Conservation (phyloP, 2,797 vertebrate species). For the Botia kubotai region DNA sequence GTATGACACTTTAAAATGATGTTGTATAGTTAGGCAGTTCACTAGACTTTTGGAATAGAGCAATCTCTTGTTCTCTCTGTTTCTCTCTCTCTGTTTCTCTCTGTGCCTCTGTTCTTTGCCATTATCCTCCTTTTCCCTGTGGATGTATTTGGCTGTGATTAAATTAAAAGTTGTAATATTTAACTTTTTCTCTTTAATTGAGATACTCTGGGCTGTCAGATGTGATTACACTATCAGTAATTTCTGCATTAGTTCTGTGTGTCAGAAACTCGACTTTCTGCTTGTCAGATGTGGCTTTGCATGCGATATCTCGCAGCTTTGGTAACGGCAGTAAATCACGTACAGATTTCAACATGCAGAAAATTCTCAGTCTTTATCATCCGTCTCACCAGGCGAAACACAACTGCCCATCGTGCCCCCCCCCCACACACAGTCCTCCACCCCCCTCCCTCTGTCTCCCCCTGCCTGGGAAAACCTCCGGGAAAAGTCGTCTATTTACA, state of each 20-base stretch:
- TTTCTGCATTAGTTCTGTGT: not conserved
- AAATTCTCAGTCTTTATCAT: constrained; percentile 13
- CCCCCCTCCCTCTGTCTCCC: constrained; percentile 60
- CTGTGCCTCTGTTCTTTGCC: not conserved
- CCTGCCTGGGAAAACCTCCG: constrained; percentile 84
- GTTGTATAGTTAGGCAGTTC: too few species aligned
- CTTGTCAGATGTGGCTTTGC: not conserved
- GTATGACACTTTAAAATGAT: too few species aligned
- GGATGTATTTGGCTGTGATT: not conserved
- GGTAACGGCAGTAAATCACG: not conserved
- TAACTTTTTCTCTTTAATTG: not conserved
- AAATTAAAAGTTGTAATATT: constrained; percentile 32
- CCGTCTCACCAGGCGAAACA: constrained; percentile 19
- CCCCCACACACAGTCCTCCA: constrained; percentile 13
- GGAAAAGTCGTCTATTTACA: constrained; percentile 80
- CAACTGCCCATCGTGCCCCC: constrained; percentile 28
- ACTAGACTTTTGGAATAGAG: too few species aligned
- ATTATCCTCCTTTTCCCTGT: not conserved
- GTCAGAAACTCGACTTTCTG: not conserved
- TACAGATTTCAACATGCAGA: not conserved
- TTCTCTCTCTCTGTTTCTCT: not conserved
- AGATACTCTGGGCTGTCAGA: constrained; percentile 22
- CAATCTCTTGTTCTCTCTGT: too few species aligned
- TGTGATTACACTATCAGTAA: constrained; percentile 15
- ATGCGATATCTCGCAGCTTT: too few species aligned